Percentiles rank a stretch among this genome's conserved stretches.
phyloP scores from a whole-genome alignment of 2,888 invertebrate genomes.

The Pheosia tremula region DNA sequence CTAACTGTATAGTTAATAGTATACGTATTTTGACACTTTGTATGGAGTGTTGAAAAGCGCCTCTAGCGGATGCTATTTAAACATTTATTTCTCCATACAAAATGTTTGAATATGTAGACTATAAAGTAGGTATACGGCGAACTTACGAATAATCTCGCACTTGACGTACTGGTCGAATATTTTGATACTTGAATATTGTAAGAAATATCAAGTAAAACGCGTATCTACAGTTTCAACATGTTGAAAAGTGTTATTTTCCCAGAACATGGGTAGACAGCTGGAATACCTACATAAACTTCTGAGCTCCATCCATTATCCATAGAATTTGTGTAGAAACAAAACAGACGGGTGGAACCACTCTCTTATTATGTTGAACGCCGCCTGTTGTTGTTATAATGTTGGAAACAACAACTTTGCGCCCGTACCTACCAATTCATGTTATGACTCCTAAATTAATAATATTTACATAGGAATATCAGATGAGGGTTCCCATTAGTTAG shows the following conservation, averaged over 20 bases:
- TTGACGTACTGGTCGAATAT: no score
- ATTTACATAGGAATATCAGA: slow-evolving; percentile 39
- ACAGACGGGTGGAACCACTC: slow-evolving; percentile 44
- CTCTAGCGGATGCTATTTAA: no score
- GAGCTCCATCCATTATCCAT: slow-evolving; percentile 40
- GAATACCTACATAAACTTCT: slow-evolving; percentile 1
- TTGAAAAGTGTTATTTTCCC: not conserved
- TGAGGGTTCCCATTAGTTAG: slow-evolving; percentile 30
- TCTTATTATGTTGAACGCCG: slow-evolving; percentile 47
- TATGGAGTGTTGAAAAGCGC: no score
- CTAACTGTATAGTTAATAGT: no score
- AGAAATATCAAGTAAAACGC: not conserved
- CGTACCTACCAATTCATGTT: slow-evolving; percentile 38
- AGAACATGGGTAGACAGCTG: not conserved
- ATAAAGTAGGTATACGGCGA: no score
- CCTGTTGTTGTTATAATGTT: slow-evolving; percentile 56
- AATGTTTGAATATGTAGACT: no score
- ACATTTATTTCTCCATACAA: no score
- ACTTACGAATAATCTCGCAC: no score
- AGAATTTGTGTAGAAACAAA: slow-evolving; percentile 52
- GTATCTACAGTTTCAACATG: not conserved
- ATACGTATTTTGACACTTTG: no score
- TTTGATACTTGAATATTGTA: not conserved
- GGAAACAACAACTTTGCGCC: slow-evolving; percentile 45
- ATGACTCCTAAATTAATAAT: slow-evolving; percentile 44